Percentiles rank a stretch among this genome's conserved stretches.
These are phyloP conservation scores for Mesorhabditis spiculigera DNA, from an alignment of 2,888 invertebrate species.

Conservation along the genomic window DNA sequence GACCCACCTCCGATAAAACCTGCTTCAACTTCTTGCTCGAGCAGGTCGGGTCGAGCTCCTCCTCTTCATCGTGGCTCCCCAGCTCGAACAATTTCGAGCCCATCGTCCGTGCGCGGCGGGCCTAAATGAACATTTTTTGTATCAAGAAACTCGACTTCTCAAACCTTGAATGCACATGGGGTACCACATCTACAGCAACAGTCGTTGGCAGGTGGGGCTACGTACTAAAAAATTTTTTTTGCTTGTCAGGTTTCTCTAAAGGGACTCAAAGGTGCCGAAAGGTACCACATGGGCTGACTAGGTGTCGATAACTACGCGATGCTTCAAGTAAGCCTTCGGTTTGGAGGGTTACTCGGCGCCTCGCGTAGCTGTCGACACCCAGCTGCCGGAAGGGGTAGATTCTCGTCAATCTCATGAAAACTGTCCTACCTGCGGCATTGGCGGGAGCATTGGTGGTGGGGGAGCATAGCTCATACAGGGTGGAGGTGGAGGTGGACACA, in stretches of 20 bases:
- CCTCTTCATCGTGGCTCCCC: conserved; percentile 19
- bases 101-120: neutral
- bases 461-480: conserved; percentile 26
- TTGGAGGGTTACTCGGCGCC: too few species aligned
- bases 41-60: conserved; percentile 54
- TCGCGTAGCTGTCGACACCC: too few species aligned
- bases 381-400: too few species aligned
- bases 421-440: conserved; percentile 15
- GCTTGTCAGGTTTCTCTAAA: too few species aligned
- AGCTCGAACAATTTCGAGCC: neutral
- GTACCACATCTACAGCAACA: conserved; percentile 52
- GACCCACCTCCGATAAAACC: conserved; percentile 47
- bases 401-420: neutral
- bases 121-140: neutral
- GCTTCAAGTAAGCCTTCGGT: too few species aligned
- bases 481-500: conserved; percentile 44
- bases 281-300: too few species aligned
- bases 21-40: conserved; percentile 49
- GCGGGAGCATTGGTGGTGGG: conserved; percentile 18
- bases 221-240: conserved; percentile 9
- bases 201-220: conserved; percentile 33
- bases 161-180: conserved; percentile 45
- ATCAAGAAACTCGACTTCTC: conserved; percentile 39
- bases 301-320: too few species aligned
- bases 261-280: too few species aligned